A percentile compares a stretch with the other conserved stretches of the same genome.
phyloP scores from a whole-genome alignment of 2,888 invertebrate genomes.

The Frankliniella fusca region DNA sequence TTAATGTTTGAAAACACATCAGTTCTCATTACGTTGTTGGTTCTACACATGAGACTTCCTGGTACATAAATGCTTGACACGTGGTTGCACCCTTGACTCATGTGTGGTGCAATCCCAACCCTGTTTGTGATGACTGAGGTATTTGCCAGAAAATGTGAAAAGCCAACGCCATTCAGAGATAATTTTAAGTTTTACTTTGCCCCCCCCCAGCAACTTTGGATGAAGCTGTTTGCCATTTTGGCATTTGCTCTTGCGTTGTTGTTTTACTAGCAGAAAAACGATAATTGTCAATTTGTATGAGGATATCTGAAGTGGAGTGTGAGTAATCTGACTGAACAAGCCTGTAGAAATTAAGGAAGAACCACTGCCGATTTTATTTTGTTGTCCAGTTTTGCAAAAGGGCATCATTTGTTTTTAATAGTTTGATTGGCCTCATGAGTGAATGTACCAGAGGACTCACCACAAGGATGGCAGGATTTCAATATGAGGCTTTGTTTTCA shows the following conservation, averaged over 20 bases:
- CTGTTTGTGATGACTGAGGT: constrained; percentile 7
- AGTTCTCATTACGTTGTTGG: constrained; percentile 5
- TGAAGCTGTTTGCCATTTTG: background rate
- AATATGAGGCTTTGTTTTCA: constrained; percentile 11
- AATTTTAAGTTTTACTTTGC: background rate
- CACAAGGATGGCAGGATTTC: constrained; percentile 24
- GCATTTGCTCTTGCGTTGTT: background rate
- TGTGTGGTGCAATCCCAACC: background rate
- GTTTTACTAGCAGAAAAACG: background rate
- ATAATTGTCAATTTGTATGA: constrained; percentile 14
- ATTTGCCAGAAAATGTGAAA: background rate
- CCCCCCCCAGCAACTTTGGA: background rate
- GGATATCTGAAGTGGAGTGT: background rate
- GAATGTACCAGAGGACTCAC: constrained; percentile 12
- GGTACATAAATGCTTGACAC: background rate
- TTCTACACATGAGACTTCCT: background rate
- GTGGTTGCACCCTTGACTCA: background rate
- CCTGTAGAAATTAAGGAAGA: constrained; percentile 15
- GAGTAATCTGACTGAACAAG: constrained; percentile 20
- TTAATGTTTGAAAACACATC: background rate
- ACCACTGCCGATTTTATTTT: constrained; percentile 11
- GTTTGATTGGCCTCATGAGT: background rate
- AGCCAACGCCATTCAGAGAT: background rate
- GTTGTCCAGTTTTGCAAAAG: background rate
- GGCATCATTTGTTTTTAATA: background rate